Evolutionary conservation across 2,113 vertebrate species (phyloP).

Genomic region (Amia ocellicauda): DNA sequence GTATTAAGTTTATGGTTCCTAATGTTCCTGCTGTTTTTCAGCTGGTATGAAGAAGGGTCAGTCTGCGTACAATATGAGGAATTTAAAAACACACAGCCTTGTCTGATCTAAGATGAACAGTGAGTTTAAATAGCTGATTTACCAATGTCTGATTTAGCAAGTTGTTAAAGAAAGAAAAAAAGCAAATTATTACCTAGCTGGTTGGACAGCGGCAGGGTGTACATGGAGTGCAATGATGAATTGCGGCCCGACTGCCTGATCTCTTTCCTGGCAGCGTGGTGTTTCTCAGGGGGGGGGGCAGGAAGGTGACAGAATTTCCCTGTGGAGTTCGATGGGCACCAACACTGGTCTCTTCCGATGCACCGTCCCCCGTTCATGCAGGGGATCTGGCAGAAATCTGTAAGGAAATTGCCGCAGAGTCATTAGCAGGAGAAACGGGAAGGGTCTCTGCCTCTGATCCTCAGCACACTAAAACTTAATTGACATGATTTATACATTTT

Average conservation of each 20-base stretch:
- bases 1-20: constrained; percentile 36
- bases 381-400: constrained; percentile 74
- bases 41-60: constrained; percentile 35
- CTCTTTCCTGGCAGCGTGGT: constrained; percentile 36
- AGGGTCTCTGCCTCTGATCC: background rate
- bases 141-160: background rate
- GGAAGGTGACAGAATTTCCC: constrained; percentile 75
- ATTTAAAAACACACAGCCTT: constrained; percentile 40
- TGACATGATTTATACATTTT: constrained; percentile 34
- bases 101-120: constrained; percentile 39
- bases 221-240: constrained; percentile 58
- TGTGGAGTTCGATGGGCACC: constrained; percentile 72
- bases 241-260: constrained; percentile 30
- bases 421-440: constrained; percentile 5
- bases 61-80: constrained; percentile 39
- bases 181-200: constrained; percentile 56
- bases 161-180: background rate
- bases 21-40: constrained; percentile 33
- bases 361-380: constrained; percentile 68
- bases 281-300: constrained; percentile 39
- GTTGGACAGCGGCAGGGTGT: constrained; percentile 70
- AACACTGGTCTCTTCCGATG: constrained; percentile 65
- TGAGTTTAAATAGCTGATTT: background rate
- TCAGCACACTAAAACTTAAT: constrained; percentile 26
- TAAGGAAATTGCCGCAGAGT: constrained; percentile 15